Evolutionary conservation across 2,113 vertebrate species (phyloP).

Genomic region (Podarcis raffonei): DNA sequence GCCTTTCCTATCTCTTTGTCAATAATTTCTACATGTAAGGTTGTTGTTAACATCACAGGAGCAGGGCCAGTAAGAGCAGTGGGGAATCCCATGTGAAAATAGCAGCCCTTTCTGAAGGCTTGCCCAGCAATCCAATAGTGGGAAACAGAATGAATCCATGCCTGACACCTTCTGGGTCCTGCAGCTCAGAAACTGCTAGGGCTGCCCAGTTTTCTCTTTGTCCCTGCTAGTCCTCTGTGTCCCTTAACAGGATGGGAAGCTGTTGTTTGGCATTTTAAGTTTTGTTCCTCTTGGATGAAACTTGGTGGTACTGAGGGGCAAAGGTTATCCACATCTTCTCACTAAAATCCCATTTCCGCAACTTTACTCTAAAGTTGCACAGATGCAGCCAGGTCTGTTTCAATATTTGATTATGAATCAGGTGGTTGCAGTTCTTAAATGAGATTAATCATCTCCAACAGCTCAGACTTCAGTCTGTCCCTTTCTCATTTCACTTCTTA

Average conservation of each 20-base stretch:
- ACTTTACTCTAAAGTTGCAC: too few species aligned
- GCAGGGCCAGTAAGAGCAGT: not conserved
- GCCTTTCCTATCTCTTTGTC: not conserved
- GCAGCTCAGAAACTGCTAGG: not conserved
- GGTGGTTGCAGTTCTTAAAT: too few species aligned
- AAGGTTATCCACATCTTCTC: too few species aligned
- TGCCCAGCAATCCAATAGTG: not conserved
- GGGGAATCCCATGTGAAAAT: not conserved
- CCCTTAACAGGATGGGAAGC: not conserved
- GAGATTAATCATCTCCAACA: too few species aligned
- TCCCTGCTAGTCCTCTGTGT: not conserved
- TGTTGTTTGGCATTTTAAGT: not conserved
- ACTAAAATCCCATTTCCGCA: too few species aligned
- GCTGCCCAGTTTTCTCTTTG: not conserved
- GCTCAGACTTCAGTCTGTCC: too few species aligned
- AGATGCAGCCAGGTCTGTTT: too few species aligned
- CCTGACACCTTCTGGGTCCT: not conserved
- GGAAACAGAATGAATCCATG: not conserved
- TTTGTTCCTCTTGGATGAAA: not conserved
- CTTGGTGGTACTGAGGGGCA: not conserved
- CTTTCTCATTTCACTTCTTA: too few species aligned
- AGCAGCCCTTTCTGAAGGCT: not conserved
- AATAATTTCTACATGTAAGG: not conserved
- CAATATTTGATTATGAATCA: too few species aligned
- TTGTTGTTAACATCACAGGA: not conserved